Percentiles rank a stretch among this genome's conserved stretches.
These are phyloP conservation scores for Myripristis murdjan DNA, from an alignment of 2,797 vertebrate species.

Conservation along the genomic window DNA sequence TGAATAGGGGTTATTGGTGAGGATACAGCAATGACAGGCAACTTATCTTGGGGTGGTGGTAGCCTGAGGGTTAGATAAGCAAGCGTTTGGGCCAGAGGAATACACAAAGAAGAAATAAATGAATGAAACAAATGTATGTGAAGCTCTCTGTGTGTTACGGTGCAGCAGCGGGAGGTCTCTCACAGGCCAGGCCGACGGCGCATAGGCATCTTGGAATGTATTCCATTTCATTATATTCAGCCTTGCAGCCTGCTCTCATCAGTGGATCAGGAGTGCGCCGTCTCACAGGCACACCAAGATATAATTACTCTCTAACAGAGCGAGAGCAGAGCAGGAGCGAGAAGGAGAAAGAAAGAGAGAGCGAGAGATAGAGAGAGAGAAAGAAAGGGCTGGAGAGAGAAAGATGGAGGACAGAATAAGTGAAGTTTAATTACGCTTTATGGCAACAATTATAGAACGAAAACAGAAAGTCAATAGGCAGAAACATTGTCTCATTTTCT, in stretches of 20 bases:
- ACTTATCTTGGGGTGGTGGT: no score
- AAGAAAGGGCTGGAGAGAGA: no score
- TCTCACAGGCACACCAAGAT: constrained; percentile 72
- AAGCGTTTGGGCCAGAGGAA: no score
- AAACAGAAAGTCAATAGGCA: constrained; percentile 76
- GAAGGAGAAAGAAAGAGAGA: constrained; percentile 49
- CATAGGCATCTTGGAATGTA: constrained; percentile 59
- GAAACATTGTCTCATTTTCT: constrained; percentile 72
- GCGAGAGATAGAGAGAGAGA: no score
- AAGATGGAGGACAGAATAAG: constrained; percentile 70
- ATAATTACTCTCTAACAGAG: constrained; percentile 79
- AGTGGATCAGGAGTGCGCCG: constrained; percentile 71
- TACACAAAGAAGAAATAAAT: no score
- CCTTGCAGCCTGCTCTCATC: constrained; percentile 78
- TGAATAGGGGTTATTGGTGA: no score
- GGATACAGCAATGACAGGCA: no score
- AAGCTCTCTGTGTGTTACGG: constrained; percentile 32
- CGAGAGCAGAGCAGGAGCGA: constrained; percentile 36
- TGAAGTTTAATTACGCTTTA: constrained; percentile 79
- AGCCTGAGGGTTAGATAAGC: no score
- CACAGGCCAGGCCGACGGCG: constrained; percentile 47
- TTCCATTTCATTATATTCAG: constrained; percentile 79
- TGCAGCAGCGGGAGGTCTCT: constrained; percentile 35
- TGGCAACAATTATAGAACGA: constrained; percentile 77
- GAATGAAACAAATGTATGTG: not conserved